Conservation (phyloP, 2,113 vertebrate genomes). For the Athene noctua region DNA sequence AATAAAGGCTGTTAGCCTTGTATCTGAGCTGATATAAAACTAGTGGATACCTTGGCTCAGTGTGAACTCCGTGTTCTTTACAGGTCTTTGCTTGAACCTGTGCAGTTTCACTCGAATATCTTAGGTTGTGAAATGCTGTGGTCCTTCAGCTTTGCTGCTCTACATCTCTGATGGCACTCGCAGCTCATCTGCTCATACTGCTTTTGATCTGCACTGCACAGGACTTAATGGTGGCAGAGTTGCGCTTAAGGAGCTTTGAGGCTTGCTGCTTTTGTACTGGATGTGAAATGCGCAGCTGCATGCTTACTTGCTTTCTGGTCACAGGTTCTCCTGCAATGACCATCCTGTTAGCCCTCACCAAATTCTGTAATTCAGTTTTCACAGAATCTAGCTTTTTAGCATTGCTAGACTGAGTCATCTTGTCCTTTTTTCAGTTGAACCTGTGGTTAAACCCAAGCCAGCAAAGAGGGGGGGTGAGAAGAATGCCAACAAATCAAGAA, state of each 20-base stretch:
- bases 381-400: background rate
- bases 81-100: background rate
- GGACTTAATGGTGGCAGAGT: background rate
- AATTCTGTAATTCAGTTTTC: background rate
- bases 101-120: background rate
- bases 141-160: background rate
- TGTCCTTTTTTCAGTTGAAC: conserved; percentile 69
- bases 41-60: background rate
- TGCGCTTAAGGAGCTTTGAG: background rate
- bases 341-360: background rate
- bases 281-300: background rate
- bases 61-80: background rate
- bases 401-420: background rate
- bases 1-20: background rate
- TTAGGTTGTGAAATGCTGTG: background rate
- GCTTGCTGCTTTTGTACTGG: background rate
- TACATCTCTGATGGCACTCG: background rate
- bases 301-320: background rate
- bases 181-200: background rate
- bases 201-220: background rate
- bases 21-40: background rate
- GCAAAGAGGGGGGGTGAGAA: conserved; percentile 69
- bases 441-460: conserved; percentile 73
- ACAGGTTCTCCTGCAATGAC: background rate
- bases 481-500: conserved; percentile 66